These are phyloP conservation scores for Neopelma chrysocephalum DNA, from an alignment of 2,797 vertebrate species.

Conservation along the genomic window DNA sequence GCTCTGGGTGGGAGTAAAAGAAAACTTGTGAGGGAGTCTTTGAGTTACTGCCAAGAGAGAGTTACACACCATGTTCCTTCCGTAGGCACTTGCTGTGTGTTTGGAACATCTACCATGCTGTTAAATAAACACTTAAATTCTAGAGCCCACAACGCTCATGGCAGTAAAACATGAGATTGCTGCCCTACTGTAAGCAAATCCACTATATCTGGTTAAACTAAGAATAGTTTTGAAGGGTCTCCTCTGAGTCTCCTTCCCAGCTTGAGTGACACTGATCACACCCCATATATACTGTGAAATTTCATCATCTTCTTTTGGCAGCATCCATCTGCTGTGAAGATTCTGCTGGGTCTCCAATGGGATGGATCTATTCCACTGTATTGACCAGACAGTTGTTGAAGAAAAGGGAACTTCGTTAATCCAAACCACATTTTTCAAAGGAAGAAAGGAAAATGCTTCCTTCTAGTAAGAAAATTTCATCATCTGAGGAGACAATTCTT, in stretches of 20 bases:
- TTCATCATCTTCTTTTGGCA: neutral
- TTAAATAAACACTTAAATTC: neutral
- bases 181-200: neutral
- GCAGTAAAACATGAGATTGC: neutral
- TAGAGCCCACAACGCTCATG: neutral
- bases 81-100: rapidly evolving
- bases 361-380: neutral
- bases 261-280: neutral
- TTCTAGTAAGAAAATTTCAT: neutral
- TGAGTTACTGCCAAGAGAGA: neutral
- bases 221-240: neutral
- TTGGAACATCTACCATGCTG: neutral
- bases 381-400: neutral
- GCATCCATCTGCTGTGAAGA: neutral
- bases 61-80: neutral
- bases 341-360: neutral
- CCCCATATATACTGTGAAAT: neutral
- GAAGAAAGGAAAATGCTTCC: neutral
- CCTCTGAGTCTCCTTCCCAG: neutral
- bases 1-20: neutral
- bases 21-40: neutral
- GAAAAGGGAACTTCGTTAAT: neutral
- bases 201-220: neutral
- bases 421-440: neutral
- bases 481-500: neutral